phyloP scores from a whole-genome alignment of 2,888 invertebrate genomes.

The Rhynchonema sp. region DNA sequence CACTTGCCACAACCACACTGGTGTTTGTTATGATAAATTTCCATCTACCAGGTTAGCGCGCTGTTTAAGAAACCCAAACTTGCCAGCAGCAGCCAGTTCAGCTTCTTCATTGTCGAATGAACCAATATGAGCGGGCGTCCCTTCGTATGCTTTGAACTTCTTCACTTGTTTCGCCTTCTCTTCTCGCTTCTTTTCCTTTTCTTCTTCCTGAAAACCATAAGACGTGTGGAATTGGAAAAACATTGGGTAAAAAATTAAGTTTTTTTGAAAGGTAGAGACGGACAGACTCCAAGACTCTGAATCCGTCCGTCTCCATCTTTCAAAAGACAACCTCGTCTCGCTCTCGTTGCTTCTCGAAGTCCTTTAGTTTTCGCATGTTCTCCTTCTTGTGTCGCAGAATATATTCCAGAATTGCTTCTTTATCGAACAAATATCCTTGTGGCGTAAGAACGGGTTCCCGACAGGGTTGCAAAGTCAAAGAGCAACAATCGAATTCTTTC shows the following conservation, averaged over 20 bases:
- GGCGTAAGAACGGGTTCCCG: slow-evolving; percentile 66
- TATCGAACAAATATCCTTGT: slow-evolving; percentile 62
- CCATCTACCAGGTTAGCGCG: no score
- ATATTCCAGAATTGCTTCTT: slow-evolving; percentile 84
- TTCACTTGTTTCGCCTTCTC: slow-evolving; percentile 4
- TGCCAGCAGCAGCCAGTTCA: neutral
- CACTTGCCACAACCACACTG: no score
- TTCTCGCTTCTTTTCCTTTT: slow-evolving; percentile 7
- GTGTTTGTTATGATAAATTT: no score
- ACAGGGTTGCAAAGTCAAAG: slow-evolving; percentile 84
- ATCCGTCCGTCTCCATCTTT: slow-evolving; percentile 7
- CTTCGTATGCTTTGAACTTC: slow-evolving; percentile 12
- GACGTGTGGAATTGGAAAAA: neutral
- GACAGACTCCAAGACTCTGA: neutral
- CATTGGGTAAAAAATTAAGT: slow-evolving; percentile 2
- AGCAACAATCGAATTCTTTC: slow-evolving; percentile 91
- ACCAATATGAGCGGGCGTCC: slow-evolving; percentile 14
- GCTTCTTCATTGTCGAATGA: slow-evolving; percentile 1
- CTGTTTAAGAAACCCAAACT: no score
- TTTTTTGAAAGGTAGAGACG: neutral
- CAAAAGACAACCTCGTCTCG: slow-evolving; percentile 9
- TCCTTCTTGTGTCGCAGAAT: slow-evolving; percentile 82
- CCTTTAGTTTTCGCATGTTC: slow-evolving; percentile 65
- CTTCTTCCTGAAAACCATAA: slow-evolving; percentile 7
- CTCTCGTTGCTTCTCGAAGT: slow-evolving; percentile 45